phyloP scores from a whole-genome alignment of 1,140 invertebrate genomes.

The Aricia agestis region DNA sequence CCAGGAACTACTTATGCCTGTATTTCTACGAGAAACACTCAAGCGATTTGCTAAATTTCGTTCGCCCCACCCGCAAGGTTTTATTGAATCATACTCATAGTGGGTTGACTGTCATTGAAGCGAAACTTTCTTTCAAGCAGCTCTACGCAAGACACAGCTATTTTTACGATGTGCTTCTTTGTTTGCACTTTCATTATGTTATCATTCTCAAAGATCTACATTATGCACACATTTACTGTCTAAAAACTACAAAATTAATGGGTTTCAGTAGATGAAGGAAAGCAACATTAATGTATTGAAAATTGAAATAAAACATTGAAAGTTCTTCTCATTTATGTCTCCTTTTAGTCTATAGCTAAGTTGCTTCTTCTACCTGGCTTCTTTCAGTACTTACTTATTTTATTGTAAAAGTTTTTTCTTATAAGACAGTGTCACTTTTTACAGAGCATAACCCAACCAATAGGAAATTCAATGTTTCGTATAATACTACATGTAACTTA shows the following conservation, averaged over 20 bases:
- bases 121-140: conserved; percentile 47
- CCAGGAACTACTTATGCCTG: neutral
- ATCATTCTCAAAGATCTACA: neutral
- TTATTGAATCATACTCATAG: conserved; percentile 46
- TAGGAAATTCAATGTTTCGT: too few relatives aligned
- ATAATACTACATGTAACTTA: too few relatives aligned
- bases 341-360: neutral
- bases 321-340: neutral
- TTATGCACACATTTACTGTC: neutral
- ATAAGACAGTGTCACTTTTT: neutral
- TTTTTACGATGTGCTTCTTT: neutral
- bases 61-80: conserved; percentile 65
- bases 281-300: neutral
- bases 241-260: neutral
- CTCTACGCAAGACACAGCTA: conserved; percentile 20
- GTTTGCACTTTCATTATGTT: neutral
- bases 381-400: too few relatives aligned
- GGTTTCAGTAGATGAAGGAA: too few relatives aligned
- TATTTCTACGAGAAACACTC: neutral
- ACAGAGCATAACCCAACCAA: too few relatives aligned
- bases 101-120: conserved; percentile 48
- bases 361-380: too few relatives aligned
- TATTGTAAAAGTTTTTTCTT: neutral
- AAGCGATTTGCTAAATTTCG: conserved; percentile 31
- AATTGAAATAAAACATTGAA: neutral